Conservation (phyloP, 2,888 invertebrate genomes). For the Eupithecia centaureata region DNA sequence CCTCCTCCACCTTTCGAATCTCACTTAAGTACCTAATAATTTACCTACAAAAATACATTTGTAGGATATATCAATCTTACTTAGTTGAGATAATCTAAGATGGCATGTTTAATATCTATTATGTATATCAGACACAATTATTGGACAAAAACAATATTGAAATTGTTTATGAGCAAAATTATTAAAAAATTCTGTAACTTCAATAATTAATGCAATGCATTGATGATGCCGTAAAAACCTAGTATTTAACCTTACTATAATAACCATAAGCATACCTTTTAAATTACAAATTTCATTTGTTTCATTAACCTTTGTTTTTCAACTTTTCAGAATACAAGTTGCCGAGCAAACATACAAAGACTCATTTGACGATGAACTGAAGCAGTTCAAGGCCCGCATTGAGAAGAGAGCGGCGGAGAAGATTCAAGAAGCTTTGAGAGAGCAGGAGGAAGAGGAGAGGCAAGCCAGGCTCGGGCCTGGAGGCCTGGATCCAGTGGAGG, state of each 20-base stretch:
- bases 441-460: constrained; percentile 94
- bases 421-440: constrained; percentile 92
- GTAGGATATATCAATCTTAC: too few relatives aligned
- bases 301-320: not conserved
- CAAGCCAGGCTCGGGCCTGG: constrained; percentile 96
- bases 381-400: constrained; percentile 94
- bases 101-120: too few relatives aligned
- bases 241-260: not conserved
- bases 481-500: constrained; percentile 98
- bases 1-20: too few relatives aligned
- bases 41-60: too few relatives aligned
- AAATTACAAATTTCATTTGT: not conserved
- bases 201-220: too few relatives aligned
- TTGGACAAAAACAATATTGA: too few relatives aligned
- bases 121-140: too few relatives aligned
- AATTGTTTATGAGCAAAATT: too few relatives aligned
- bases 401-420: constrained; percentile 92
- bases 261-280: not conserved
- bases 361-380: constrained; percentile 96
- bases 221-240: not conserved
- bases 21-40: too few relatives aligned
- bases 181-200: too few relatives aligned
- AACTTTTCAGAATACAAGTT: constrained; percentile 90
- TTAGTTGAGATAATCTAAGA: too few relatives aligned
- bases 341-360: constrained; percentile 97